Evolutionary conservation across 2,888 invertebrate species (phyloP).

Genomic region (Trileptium ribeirensis): DNA sequence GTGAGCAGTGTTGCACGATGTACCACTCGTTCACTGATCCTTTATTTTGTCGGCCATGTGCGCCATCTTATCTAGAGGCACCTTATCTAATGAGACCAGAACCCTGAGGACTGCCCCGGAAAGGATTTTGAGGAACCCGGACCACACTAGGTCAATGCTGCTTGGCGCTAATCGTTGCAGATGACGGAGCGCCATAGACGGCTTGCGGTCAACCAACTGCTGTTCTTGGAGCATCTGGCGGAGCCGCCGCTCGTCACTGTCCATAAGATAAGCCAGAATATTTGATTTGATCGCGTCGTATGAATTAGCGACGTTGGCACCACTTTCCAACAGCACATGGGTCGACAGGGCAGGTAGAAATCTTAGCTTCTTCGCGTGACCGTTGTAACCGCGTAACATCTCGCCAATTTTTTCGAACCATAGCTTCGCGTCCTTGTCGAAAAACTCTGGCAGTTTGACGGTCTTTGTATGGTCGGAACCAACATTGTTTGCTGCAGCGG

Average conservation of each 20-base stretch:
- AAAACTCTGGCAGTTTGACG: slow-evolving; percentile 10
- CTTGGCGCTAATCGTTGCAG: background rate
- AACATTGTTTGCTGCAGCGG: background rate
- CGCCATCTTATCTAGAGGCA: background rate
- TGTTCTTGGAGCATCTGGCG: slow-evolving; percentile 12
- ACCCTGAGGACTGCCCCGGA: background rate
- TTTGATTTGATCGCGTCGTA: background rate
- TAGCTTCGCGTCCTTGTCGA: background rate
- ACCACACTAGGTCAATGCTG: background rate
- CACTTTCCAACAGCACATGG: slow-evolving; percentile 3
- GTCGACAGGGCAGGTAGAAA: background rate
- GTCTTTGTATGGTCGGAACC: background rate
- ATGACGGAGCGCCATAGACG: background rate
- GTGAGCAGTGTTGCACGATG: background rate
- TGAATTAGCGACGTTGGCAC: background rate
- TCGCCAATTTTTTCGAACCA: slow-evolving; percentile 13
- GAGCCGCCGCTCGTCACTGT: background rate
- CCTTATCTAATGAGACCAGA: background rate
- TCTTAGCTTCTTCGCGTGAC: background rate
- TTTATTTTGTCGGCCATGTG: background rate
- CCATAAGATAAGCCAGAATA: background rate
- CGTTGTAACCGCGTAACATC: background rate
- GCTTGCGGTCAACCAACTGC: slow-evolving; percentile 5
- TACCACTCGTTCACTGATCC: background rate
- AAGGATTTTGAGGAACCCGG: background rate